These are phyloP conservation scores for Nipponia nippon DNA, from an alignment of 2,113 vertebrate species.

Conservation along the genomic window DNA sequence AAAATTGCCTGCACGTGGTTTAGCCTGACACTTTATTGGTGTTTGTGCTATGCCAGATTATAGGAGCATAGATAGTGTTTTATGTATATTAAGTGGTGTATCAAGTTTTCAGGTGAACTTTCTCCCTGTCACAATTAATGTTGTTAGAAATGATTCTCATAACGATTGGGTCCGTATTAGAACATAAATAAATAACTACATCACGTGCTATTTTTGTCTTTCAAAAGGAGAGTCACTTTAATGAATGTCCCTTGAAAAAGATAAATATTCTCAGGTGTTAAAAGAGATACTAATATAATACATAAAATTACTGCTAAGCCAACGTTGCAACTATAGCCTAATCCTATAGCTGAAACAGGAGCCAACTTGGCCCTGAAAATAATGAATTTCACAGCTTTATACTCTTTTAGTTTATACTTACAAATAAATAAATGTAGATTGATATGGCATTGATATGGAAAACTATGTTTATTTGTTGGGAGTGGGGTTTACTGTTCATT, in stretches of 20 bases:
- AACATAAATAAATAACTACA: background rate
- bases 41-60: background rate
- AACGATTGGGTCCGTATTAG: background rate
- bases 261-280: background rate
- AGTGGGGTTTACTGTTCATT: background rate
- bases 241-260: background rate
- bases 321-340: background rate
- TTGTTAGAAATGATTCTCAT: background rate
- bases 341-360: background rate
- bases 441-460: background rate
- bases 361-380: background rate
- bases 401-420: background rate
- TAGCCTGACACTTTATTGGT: background rate
- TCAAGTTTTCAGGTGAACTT: background rate
- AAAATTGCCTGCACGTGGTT: constrained; percentile 47
- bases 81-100: background rate
- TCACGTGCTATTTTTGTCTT: background rate
- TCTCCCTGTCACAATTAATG: background rate
- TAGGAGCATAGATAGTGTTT: background rate
- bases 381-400: background rate
- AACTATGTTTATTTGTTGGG: background rate
- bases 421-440: background rate
- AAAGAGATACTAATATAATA: background rate
- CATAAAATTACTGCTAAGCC: background rate
- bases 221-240: background rate